Evolutionary conservation across 2,888 invertebrate species (phyloP), one percentile per base, ranked within the genome.

Genomic region (Archaeoteleia sp.): DNA sequence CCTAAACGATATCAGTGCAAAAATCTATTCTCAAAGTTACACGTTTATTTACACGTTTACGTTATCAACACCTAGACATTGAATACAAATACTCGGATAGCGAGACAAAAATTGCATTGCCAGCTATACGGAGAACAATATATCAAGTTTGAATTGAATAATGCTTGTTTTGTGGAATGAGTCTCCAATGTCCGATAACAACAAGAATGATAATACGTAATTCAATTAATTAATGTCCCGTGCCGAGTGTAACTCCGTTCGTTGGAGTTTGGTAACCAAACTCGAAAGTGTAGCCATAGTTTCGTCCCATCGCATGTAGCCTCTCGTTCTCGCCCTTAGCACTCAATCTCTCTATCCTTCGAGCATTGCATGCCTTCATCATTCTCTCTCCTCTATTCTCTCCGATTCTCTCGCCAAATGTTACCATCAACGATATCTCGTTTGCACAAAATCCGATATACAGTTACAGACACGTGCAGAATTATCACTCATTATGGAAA

Each of bases 71-170:
- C 5, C 3, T 5, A 20, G 3, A 5, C 5, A 20, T 20, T 20
- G 3, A 20, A 20, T 20, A 5, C 20, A 20, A 2, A 5, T 20
- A 15, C 15, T 27, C 14, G 29, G 29, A 43, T 9, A 29, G 27
- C 42, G 6, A 9, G 6, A 2, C 10, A 12, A 43, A 43, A 7
- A 29, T 15, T 29, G 43, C 43, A 29, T 29, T 29, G 43, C 43
- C 14, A 29, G 43, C 14, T 43, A 27, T 15, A 8, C 29, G 9
- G 27, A 43, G 30, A 15, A 27, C 45, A 0, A 27, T 46, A 30
- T 29, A 55, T 74, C 70, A 69, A 73, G 73, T 74, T 76, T 67
- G 74, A 75, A 75, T 75, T 73, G 74, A 74, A 75, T 75, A 73
- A 75, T 74, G 70, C 67, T 65, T 58, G 67, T 69, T 71, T 61